Base-by-base conservation (phyloP, 2,113 vertebrate species). In the Lota lota region DNA sequence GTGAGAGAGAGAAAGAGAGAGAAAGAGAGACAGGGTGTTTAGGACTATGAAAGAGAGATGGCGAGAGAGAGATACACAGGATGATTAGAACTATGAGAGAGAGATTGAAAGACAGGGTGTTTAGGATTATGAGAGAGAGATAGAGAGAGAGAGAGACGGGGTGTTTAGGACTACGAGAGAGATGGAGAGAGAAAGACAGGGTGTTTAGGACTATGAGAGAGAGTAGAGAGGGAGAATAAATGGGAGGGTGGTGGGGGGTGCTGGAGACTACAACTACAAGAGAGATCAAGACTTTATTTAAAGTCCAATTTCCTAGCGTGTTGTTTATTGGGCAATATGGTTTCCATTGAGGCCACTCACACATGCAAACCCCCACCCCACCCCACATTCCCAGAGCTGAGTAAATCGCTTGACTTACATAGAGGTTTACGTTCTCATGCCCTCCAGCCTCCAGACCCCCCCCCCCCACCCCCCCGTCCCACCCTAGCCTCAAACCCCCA, bases 341-440 rank as follows among this genome's bases (percentile, higher is more conserved):
- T 90, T 89, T 87, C 78, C 76, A 83, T 88, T 77, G 73, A 68
- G 71, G 64, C 54, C 64, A 36, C 71, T 85, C 47, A 78, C 72
- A 82, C 58, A 70, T 36, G 10, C 71, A n/a, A 18, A 3, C 36
- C 20, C 36, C 15, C 68, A 73, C 58, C 61, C 59, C 61, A 79
- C 84, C 81, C 77, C 77, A 68, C 83, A 75, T 90, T 89, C 88
- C 88, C 91, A 90, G 83, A 84, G 72, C 79, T 77, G 69, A 86
- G 78, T 84, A 87, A 88, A 83, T 87, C 79, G 75, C 82, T 73
- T 82, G 83, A 84, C 83, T 88, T 86, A 84, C 82, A 16, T 79
- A 67, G 72, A 82, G 79, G 89, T 89, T 90, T 91, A 80, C 83
- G 70, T 90, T 92, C 89, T 88, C 90, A 91, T 91, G 88, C 89